Evolutionary conservation across 1,140 invertebrate genomes (phyloP), one percentile per base, ranked within the genome.

Genomic region (Acromyrmex charruanus): DNA sequence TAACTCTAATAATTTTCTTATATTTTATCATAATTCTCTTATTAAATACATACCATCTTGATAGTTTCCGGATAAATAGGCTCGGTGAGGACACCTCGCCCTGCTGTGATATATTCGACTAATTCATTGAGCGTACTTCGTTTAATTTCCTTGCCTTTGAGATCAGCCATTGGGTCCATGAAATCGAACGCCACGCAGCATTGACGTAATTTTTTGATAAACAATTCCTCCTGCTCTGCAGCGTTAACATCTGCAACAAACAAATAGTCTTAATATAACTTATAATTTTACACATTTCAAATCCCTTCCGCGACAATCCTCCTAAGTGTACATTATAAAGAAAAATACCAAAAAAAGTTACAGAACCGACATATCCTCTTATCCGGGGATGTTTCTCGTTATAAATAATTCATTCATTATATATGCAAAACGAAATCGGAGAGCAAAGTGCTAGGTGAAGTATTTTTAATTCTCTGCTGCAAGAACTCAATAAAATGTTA

Each of bases 181-280:
- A 99, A 99, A 96, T 99, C 99, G 96, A 99, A 99, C 91, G 99
- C 97, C 93, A 99, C 98, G 96, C 99, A 99, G 95, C 99, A 99
- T 96, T 99, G 99, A 91, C 98, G 97, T 88, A 99, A 96, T 95
- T 99, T 99, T 92, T 98, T 97, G 92, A 99, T 99, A 95, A 99
- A 99, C 88, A 99, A 96, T 88, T 99, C 99, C 95, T 99, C 99
- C 95, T 99, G 99, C 95, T 99, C 99, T 93, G 97, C 97, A 86
- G 97, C 97, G 88, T 98, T 97, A 61, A 98, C 98, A 98, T 99
- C 99, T 99, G 96, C 72, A 97, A 97, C 55, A 86, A 59, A 12
- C 2, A 75, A 58, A 63, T 49, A 49, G 18, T 12, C 16, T 82
- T 58, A 74, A 87, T 65, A 77, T 61, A 7, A 80, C 21, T 49